A percentile compares a stretch with the other conserved stretches of the same genome.
These are phyloP conservation scores for Microcebus jonahi DNA, from an alignment of 2,113 vertebrate genomes.

Conservation along the genomic window DNA sequence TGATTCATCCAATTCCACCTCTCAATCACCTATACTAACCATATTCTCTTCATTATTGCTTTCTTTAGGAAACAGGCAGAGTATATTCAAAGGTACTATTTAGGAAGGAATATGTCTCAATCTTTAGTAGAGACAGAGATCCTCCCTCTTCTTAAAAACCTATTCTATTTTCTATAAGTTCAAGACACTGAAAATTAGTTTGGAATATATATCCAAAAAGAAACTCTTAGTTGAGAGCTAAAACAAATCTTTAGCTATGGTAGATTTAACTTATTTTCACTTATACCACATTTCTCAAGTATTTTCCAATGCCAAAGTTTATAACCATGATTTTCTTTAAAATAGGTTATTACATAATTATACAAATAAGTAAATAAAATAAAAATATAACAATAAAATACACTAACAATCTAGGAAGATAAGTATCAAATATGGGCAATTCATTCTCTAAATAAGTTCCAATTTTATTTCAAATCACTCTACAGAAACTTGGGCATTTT, in stretches of 20 bases:
- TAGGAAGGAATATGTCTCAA: not conserved
- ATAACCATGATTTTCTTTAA: not conserved
- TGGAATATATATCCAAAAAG: not conserved
- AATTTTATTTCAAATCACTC: constrained; percentile 34
- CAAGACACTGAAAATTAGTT: constrained; percentile 14
- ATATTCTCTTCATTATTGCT: not conserved
- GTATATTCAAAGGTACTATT: not conserved
- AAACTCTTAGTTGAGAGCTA: constrained; percentile 8
- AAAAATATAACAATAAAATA: constrained; percentile 50
- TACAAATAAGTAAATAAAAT: constrained; percentile 7
- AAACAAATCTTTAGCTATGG: not conserved
- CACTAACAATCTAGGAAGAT: not conserved
- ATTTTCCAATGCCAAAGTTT: constrained; percentile 10
- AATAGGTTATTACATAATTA: not conserved
- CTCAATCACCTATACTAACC: not conserved
- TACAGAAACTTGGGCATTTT: not conserved
- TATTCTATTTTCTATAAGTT: not conserved
- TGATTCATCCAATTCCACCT: constrained; percentile 9
- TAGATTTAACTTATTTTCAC: constrained; percentile 1
- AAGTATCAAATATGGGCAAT: not conserved
- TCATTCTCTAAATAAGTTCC: constrained; percentile 15
- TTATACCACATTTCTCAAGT: not conserved
- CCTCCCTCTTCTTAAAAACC: constrained; percentile 12
- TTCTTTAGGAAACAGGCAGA: not conserved
- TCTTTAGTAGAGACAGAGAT: not conserved